These are phyloP conservation scores for Myotis vivesi DNA, from an alignment of 2,797 vertebrate genomes.

Conservation along the genomic window DNA sequence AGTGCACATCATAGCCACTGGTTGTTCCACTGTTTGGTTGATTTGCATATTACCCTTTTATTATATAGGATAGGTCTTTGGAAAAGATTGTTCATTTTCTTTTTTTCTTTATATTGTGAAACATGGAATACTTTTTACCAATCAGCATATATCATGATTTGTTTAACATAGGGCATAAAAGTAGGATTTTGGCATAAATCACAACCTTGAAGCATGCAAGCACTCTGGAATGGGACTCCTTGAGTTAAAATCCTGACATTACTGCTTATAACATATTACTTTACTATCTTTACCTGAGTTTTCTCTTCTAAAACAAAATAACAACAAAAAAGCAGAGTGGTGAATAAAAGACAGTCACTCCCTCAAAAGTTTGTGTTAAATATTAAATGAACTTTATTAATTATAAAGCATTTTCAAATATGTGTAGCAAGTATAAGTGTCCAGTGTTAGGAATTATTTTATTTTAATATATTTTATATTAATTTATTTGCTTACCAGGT, in stretches of 20 bases:
- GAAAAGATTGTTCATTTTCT: not conserved
- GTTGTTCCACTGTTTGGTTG: too few species aligned
- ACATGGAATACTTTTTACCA: not conserved
- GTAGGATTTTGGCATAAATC: not conserved
- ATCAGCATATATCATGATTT: not conserved
- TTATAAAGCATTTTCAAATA: not conserved
- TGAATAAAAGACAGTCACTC: not conserved
- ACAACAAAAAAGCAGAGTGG: not conserved
- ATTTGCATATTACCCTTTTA: too few species aligned
- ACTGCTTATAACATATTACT: not conserved
- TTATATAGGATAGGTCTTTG: not conserved
- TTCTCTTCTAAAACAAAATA: not conserved
- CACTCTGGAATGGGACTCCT: not conserved
- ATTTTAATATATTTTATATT: not conserved
- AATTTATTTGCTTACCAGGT: not conserved
- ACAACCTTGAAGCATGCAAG: fast-evolving
- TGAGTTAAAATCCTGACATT: not conserved
- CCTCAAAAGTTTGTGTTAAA: not conserved
- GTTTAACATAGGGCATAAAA: not conserved
- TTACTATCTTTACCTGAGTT: not conserved
- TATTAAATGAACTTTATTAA: not conserved
- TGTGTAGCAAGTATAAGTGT: fast-evolving
- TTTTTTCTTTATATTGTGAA: not conserved
- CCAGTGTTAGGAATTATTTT: not conserved
- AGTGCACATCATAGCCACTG: too few species aligned